Evolutionary conservation across 1,140 invertebrate genomes (phyloP), one percentile per base, ranked within the genome.

Genomic region (Euwallacea similis): DNA sequence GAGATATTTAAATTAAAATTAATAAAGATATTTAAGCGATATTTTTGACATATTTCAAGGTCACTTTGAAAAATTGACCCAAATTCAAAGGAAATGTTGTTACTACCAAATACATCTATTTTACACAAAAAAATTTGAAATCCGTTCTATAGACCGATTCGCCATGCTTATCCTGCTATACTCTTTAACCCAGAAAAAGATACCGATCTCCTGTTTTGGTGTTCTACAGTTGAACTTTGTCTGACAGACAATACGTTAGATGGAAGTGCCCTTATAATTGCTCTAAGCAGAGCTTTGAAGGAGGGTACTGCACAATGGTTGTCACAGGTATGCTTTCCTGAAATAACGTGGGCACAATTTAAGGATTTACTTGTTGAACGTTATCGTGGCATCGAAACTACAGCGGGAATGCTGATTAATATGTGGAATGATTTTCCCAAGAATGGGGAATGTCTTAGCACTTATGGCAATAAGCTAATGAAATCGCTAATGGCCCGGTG

Each of bases 231-330:
- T 10, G 56, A 59, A 41, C 10, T 21, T 10, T 59, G 56, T 59
- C 4, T 59, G 33, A 6, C 9, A 2, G 56, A 59, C 15, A 59
- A 59, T 59, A 2, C 15, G 9, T 41, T 59, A 16, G 56, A 41
- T 2, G 56, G 56, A 21, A 59, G 56, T 59, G 56, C 56, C 15
- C 15, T 59, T 2, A 59, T 59, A n/a, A 59, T 59, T 16, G 56
- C 56, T 4, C 15, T 59, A 15, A 59, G 56, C 15, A 15, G 6
- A 16, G 10, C 56, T 2, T 41, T 59, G 4, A 6, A 59, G 16
- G 56, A 6, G 15, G 6, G 56, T 59, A 6, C 56, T 59, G 15
- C 56, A 16, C 56, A n/a, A 59, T 59, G 56, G 56, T 21, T 59
- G 15, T 21, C 56, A 9, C 56, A 59, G 16, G 16, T 15, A 59